Base-by-base conservation (phyloP, 2,888 invertebrate genomes). In the Ormia ochracea region DNA sequence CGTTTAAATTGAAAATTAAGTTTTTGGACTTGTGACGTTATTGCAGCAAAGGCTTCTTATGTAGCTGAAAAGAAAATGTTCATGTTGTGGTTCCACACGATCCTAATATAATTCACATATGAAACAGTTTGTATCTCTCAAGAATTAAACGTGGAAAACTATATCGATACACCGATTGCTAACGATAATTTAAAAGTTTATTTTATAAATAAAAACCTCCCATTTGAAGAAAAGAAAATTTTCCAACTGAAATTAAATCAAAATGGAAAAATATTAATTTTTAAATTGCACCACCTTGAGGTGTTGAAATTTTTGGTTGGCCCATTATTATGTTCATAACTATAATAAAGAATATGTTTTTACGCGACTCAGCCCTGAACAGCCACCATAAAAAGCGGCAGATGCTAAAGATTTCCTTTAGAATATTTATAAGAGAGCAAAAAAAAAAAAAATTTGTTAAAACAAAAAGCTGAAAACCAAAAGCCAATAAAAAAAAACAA, bases 371-470 rank as follows among this genome's bases (percentile, higher is more conserved):
- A 21, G 31, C 10, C 21, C 31, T 63, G 68, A 69, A 69, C 73
- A 78, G 61, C 50, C 21, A 59, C 43, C 45, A 63, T 72, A 72
- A 73, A 36, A 45, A 59, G 69, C 79, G 79, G 75, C 79, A 74
- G 79, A 79, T 79, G 79, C 70, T 79, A 75, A 79, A 79, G 79
- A 79, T 79, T 70, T 74, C 21, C 45, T 43, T 36, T 19, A 45
- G 33, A 59, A 78, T 72, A 68, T 75, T 52, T 33, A 26, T 41
- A 54, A 50, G 31, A 31, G 9, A 31, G 0, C 7, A 41, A 17
- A 45, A 10, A 43, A 43, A 36, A 52, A 59, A 54, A 45, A 43
- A 54, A 54, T 69, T 61, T 72, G 41, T 26, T 17, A 36, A 54
- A 63, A 72, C 41, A 48, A 28, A n/a, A n/a, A 38, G 12, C 41